These are phyloP conservation scores for Meliscaeva auricollis DNA, from an alignment of 2,888 invertebrate genomes.

Conservation along the genomic window DNA sequence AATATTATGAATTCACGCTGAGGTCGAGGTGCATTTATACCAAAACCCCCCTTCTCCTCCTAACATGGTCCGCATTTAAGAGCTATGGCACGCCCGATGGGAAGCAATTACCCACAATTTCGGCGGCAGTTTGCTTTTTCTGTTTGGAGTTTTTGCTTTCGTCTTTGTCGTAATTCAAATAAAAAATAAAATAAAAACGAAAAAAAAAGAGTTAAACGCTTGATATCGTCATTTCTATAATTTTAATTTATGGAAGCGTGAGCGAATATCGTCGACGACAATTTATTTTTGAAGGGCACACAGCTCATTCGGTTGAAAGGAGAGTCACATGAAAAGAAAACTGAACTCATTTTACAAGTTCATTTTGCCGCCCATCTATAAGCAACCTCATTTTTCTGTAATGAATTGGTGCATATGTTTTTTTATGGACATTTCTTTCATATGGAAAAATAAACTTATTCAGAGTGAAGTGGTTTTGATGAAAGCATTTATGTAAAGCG, in stretches of 20 bases:
- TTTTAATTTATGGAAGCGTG: constrained; percentile 64
- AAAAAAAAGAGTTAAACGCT: constrained; percentile 60
- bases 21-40: constrained; percentile 25
- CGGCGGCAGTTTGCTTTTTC: constrained; percentile 28
- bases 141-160: constrained; percentile 23
- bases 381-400: constrained; percentile 1
- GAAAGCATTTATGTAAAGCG: constrained; percentile 6
- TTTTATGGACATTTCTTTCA: background rate
- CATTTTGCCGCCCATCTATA: constrained; percentile 23
- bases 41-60: constrained; percentile 1
- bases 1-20: constrained; percentile 54
- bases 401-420: constrained; percentile 36
- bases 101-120: constrained; percentile 39
- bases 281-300: constrained; percentile 70
- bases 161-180: constrained; percentile 52
- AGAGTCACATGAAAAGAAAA: constrained; percentile 34
- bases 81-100: constrained; percentile 15
- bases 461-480: constrained; percentile 2
- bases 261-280: constrained; percentile 65
- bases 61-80: background rate
- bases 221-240: constrained; percentile 64
- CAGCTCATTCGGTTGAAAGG: constrained; percentile 38
- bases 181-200: constrained; percentile 6
- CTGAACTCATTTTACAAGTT: constrained; percentile 59
- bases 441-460: background rate